phyloP scores from a whole-genome alignment of 2,113 vertebrate species.

The Abramis brama region DNA sequence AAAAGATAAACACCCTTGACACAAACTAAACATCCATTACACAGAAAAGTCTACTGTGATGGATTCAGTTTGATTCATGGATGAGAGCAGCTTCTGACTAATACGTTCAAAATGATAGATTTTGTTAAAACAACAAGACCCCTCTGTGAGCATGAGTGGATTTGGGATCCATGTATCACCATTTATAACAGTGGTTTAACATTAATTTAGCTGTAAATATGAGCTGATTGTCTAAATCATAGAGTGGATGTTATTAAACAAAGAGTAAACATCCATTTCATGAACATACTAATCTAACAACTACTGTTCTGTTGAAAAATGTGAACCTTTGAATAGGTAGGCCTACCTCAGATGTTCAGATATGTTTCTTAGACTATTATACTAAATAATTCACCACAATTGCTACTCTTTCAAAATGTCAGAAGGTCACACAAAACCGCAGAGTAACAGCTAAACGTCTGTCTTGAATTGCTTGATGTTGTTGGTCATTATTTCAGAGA shows the following conservation, averaged over 20 bases:
- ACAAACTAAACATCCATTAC: conserved; percentile 17
- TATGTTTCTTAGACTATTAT: background rate
- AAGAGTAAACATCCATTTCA: background rate
- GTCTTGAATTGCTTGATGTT: conserved; percentile 2
- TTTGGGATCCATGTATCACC: background rate
- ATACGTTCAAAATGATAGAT: background rate
- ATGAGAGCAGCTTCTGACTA: background rate
- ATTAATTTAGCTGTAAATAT: background rate
- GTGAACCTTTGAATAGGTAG: background rate
- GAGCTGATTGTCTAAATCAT: background rate
- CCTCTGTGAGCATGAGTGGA: background rate
- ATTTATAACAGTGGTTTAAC: background rate
- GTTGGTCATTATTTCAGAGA: conserved; percentile 6
- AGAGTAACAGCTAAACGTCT: background rate
- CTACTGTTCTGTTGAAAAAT: background rate
- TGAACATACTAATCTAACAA: background rate
- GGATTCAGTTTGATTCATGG: background rate
- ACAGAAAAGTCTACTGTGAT: background rate
- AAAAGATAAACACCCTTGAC: background rate
- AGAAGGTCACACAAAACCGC: conserved; percentile 1
- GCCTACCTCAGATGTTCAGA: background rate
- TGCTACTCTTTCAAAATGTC: background rate
- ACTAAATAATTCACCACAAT: background rate
- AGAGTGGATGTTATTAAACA: background rate
- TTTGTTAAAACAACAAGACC: background rate